Conservation (phyloP, 2,113 vertebrate species). For the Gobiocypris rarus region DNA sequence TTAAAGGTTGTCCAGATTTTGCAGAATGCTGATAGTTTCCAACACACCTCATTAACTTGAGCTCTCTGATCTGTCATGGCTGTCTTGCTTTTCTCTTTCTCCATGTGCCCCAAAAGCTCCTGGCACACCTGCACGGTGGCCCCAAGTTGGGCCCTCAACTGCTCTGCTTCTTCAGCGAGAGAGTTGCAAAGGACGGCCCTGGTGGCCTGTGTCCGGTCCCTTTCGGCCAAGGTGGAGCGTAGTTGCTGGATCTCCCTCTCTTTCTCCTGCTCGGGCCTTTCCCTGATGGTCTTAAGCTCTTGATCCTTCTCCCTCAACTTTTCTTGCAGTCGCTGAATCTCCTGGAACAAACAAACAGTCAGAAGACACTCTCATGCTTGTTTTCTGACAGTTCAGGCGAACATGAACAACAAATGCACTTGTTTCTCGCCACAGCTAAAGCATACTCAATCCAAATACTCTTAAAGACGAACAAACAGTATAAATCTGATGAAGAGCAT, state of each 20-base stretch:
- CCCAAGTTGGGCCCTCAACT: conserved; percentile 82
- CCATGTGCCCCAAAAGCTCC: conserved; percentile 83
- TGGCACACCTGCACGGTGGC: conserved; percentile 90
- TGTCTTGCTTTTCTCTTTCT: conserved; percentile 70
- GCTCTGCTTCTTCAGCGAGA: conserved; percentile 82
- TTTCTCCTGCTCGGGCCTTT: conserved; percentile 76
- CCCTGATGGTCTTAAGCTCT: conserved; percentile 73
- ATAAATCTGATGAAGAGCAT: neutral
- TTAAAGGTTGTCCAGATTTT: neutral
- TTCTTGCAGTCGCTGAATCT: conserved; percentile 78
- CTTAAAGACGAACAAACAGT: neutral
- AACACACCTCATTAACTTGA: conserved; percentile 74
- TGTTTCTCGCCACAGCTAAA: neutral
- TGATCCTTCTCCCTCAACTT: conserved; percentile 79
- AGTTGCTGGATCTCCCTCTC: conserved; percentile 81
- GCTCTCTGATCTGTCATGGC: conserved; percentile 48
- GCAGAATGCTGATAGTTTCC: neutral
- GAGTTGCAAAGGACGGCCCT: conserved; percentile 83
- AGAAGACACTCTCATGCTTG: neutral
- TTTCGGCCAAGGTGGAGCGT: conserved; percentile 75
- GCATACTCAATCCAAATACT: neutral
- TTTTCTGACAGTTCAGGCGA: neutral
- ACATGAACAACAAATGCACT: neutral
- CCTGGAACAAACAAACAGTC: conserved; percentile 69
- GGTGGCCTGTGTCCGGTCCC: conserved; percentile 79